Conservation (phyloP, 2,797 vertebrate species). For the Pipistrellus kuhlii region DNA sequence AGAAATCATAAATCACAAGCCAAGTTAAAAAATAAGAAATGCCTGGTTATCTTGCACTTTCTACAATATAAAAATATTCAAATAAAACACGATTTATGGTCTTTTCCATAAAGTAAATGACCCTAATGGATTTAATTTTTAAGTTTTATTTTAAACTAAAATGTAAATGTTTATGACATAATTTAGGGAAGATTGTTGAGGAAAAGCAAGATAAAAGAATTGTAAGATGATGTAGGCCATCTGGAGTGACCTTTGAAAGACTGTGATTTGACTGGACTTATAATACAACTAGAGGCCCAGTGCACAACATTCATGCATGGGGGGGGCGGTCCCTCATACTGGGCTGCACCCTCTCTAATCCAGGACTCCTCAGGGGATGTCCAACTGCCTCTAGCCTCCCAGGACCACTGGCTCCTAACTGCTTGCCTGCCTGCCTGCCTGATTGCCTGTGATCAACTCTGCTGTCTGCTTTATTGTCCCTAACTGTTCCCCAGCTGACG, state of each 20-base stretch:
- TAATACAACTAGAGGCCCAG: no score
- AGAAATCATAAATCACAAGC: not conserved
- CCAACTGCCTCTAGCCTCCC: no score
- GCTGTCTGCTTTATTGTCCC: no score
- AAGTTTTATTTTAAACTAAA: slow-evolving; percentile 41
- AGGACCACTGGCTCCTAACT: no score
- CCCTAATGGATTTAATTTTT: not conserved
- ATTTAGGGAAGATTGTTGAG: not conserved
- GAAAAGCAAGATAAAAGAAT: not conserved
- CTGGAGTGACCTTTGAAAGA: not conserved
- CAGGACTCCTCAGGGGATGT: no score
- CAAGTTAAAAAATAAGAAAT: not conserved
- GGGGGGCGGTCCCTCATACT: no score
- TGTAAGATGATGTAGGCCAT: not conserved
- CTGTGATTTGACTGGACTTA: not conserved
- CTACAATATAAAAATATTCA: not conserved
- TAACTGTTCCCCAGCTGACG: no score
- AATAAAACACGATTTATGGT: not conserved
- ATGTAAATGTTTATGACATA: not conserved
- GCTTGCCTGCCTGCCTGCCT: no score
- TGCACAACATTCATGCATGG: no score
- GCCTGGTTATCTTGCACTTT: not conserved
- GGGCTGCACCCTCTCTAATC: no score
- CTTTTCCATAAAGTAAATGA: slow-evolving; percentile 8
- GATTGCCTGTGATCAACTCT: no score